A percentile compares a stretch with the other conserved stretches of the same genome.
These are phyloP conservation scores for Panthera leo DNA, from an alignment of 2,113 vertebrate genomes.

Conservation along the genomic window DNA sequence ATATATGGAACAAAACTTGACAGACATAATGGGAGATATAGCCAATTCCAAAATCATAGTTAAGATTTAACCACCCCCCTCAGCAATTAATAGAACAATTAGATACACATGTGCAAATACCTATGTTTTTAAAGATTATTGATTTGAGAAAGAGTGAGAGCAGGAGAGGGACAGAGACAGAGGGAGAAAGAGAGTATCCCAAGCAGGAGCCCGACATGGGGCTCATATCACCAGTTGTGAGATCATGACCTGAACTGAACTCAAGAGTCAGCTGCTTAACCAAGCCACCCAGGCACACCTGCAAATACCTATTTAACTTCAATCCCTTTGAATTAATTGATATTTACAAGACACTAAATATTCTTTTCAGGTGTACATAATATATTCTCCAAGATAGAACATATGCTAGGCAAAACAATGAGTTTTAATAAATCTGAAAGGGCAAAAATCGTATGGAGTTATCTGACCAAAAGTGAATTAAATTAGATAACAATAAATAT, in stretches of 20 bases:
- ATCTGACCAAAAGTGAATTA: neutral
- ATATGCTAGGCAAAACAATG: neutral
- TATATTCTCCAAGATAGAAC: neutral
- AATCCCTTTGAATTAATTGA: neutral
- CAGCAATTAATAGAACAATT: neutral
- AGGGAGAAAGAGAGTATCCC: too few relatives aligned
- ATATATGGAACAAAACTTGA: neutral
- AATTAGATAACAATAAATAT: neutral
- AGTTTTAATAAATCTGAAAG: neutral
- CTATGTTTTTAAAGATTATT: too few relatives aligned
- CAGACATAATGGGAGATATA: neutral
- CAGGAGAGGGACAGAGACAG: too few relatives aligned
- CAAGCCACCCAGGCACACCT: too few relatives aligned
- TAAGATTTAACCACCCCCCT: neutral
- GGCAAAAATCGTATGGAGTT: neutral
- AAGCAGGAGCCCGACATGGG: too few relatives aligned
- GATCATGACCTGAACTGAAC: too few relatives aligned
- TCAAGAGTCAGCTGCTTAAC: too few relatives aligned
- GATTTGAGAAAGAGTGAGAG: too few relatives aligned
- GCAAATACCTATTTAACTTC: neutral
- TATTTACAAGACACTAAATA: neutral
- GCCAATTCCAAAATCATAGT: neutral
- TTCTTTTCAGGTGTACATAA: neutral
- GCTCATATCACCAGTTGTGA: too few relatives aligned
- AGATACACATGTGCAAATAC: neutral